Conservation (phyloP, 2,113 vertebrate species). For the Eira barbara region DNA sequence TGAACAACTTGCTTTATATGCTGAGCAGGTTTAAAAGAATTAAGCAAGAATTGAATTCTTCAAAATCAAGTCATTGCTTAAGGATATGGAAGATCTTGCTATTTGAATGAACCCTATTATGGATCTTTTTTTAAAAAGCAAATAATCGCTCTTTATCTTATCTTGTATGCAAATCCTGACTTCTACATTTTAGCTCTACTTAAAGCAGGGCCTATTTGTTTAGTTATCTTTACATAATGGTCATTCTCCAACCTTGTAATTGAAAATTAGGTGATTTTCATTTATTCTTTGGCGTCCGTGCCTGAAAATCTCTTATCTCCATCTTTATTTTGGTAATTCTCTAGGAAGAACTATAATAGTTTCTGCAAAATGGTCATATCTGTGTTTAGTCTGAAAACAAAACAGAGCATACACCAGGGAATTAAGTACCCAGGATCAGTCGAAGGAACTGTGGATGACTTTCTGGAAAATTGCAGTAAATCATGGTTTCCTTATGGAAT, state of each 20-base stretch:
- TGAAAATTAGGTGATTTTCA: constrained; percentile 57
- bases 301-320: neutral
- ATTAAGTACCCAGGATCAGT: neutral
- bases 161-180: constrained; percentile 2
- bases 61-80: constrained; percentile 14
- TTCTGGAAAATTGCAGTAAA: neutral
- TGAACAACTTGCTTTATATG: neutral
- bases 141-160: constrained; percentile 16
- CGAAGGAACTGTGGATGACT: neutral
- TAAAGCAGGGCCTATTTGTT: neutral
- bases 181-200: constrained; percentile 34
- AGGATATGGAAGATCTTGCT: neutral
- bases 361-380: neutral
- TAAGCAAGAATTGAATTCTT: neutral
- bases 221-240: constrained; percentile 42
- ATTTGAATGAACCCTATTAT: neutral
- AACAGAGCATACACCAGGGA: neutral
- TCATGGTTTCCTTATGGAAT: neutral
- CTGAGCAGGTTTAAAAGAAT: neutral
- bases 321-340: constrained; percentile 43
- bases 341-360: neutral
- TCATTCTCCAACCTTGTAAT: neutral
- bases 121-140: neutral
- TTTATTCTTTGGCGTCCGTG: constrained; percentile 1
- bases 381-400: constrained; percentile 16